Percentiles rank a stretch among this genome's conserved stretches.
Conservation (phyloP, 2,888 invertebrate species). For the Hermaeophaga mercurialis region DNA sequence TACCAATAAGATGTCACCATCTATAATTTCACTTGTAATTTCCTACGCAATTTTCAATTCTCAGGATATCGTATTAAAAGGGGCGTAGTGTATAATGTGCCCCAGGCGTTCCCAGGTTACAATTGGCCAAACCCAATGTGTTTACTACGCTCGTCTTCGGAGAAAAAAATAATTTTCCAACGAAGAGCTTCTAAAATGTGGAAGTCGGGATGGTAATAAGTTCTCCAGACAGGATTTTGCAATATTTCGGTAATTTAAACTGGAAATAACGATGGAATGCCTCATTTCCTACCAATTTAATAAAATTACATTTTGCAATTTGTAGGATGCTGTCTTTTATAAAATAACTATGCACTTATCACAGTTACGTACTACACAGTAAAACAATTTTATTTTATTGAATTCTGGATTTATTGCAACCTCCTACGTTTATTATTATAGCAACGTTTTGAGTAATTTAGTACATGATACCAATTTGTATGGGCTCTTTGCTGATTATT, state of each 20-base stretch:
- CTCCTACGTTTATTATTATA: no score
- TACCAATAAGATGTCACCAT: slow-evolving; percentile 43
- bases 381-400: no score
- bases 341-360: no score
- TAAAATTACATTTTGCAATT: no score
- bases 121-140: slow-evolving; percentile 38
- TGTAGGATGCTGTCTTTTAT: no score
- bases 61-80: slow-evolving; percentile 48
- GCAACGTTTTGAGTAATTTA: no score
- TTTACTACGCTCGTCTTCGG: slow-evolving; percentile 14
- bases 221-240: slow-evolving; percentile 10
- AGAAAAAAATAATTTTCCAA: slow-evolving; percentile 11
- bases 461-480: no score
- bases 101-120: slow-evolving; percentile 37
- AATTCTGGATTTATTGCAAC: no score
- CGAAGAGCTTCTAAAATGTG: background rate
- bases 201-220: slow-evolving; percentile 6
- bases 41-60: slow-evolving; percentile 49
- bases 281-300: slow-evolving; percentile 6
- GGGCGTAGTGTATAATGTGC: slow-evolving; percentile 45
- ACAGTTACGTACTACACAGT: no score
- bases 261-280: slow-evolving; percentile 9
- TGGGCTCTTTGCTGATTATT: no score
- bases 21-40: slow-evolving; percentile 50
- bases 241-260: background rate